Percentiles rank a stretch among this genome's conserved stretches.
Evolutionary conservation across 2,113 vertebrate species (phyloP).

Genomic region (Acanthisitta chloris): DNA sequence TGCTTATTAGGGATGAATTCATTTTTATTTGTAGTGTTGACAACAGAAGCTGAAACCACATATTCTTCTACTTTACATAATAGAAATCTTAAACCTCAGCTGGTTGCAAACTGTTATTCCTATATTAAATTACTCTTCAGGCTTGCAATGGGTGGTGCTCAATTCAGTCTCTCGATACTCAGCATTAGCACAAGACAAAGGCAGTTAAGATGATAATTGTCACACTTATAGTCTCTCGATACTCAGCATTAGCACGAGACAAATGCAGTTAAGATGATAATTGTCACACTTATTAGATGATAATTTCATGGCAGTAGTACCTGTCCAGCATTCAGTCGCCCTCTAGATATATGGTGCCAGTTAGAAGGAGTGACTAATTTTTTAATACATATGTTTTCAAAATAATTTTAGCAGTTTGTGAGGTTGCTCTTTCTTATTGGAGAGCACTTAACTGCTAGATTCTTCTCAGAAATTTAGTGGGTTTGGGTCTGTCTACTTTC

Average conservation of each 20-base stretch:
- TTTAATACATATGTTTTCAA: not conserved
- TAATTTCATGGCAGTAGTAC: not conserved
- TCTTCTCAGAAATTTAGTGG: not conserved
- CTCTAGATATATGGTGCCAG: not conserved
- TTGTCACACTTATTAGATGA: not conserved
- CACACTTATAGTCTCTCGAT: not conserved
- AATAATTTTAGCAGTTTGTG: not conserved
- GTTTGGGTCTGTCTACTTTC: not conserved
- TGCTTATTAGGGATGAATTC: conserved; percentile 8
- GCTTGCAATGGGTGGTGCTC: not conserved
- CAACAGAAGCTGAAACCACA: not conserved
- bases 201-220: conserved; percentile 3
- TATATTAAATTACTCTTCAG: not conserved
- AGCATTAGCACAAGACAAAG: not conserved
- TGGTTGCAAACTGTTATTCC: not conserved
- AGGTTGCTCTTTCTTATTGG: not conserved
- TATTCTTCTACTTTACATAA: not conserved
- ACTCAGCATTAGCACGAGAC: not conserved
- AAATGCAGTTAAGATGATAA: conserved; percentile 6
- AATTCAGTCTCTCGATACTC: not conserved
- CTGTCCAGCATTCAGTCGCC: not conserved
- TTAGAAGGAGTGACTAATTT: not conserved
- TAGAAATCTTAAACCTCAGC: not conserved
- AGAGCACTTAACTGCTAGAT: not conserved
- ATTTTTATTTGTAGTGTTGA: conserved; percentile 11